Percentiles rank a stretch among this genome's conserved stretches.
Evolutionary conservation across 1,140 invertebrate genomes (phyloP).

Genomic region (Medauroidea extradentata): DNA sequence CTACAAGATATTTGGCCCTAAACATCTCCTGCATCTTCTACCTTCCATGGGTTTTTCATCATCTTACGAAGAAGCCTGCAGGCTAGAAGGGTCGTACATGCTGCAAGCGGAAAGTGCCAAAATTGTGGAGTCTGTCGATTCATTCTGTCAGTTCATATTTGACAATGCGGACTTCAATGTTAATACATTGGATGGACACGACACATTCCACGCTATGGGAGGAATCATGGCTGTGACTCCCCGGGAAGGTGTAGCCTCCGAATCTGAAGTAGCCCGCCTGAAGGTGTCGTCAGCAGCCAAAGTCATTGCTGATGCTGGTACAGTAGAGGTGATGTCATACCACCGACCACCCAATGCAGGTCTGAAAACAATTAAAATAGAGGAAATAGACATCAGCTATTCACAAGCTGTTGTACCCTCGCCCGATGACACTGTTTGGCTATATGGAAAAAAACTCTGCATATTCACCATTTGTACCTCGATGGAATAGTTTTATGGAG

Average conservation of each 20-base stretch:
- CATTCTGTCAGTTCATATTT: conserved; percentile 26
- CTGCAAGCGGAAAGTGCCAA: conserved; percentile 16
- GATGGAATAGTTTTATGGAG: conserved; percentile 29
- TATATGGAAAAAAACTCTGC: conserved; percentile 20
- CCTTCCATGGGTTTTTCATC: conserved; percentile 25
- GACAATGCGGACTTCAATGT: conserved; percentile 20
- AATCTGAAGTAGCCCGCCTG: neutral
- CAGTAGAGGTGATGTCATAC: neutral
- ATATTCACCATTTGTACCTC: conserved; percentile 13
- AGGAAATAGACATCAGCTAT: no score
- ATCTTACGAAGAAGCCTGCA: conserved; percentile 18
- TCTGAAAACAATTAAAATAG: no score
- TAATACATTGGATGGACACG: conserved; percentile 25
- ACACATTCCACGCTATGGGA: conserved; percentile 33
- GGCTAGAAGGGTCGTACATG: conserved; percentile 22
- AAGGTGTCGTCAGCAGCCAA: neutral
- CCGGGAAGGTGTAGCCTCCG: neutral
- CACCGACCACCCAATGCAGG: neutral
- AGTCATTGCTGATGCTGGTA: neutral
- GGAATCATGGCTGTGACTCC: conserved; percentile 22
- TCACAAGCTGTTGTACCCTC: no score
- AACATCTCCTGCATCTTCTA: conserved; percentile 19
- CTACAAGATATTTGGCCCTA: conserved; percentile 26
- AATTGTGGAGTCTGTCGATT: conserved; percentile 17
- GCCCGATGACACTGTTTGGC: no score